Conservation (phyloP, 1,140 invertebrate genomes). For the Lucilia cuprina region DNA sequence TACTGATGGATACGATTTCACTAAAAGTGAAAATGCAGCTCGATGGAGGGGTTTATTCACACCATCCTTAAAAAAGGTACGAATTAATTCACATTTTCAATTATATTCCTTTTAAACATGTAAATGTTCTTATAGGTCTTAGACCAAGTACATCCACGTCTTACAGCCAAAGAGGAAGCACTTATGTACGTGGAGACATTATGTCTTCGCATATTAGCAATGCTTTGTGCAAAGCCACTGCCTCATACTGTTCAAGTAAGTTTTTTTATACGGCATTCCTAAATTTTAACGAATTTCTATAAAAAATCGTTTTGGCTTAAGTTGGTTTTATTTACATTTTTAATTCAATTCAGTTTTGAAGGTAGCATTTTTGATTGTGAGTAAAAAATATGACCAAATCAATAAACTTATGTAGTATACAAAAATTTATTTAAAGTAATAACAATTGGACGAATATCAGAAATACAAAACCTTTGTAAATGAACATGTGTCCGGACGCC, state of each 20-base stretch:
- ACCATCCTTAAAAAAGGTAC: slow-evolving; percentile 77
- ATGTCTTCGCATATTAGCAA: slow-evolving; percentile 85
- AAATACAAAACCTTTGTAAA: too few relatives aligned
- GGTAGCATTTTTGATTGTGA: too few relatives aligned
- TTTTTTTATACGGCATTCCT: neutral
- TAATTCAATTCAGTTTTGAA: too few relatives aligned
- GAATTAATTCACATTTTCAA: slow-evolving; percentile 11
- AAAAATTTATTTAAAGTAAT: too few relatives aligned
- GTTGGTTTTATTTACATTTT: too few relatives aligned
- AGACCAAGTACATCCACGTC: slow-evolving; percentile 87
- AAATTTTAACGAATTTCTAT: too few relatives aligned
- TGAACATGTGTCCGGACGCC: too few relatives aligned
- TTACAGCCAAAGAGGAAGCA: slow-evolving; percentile 88
- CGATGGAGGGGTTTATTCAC: slow-evolving; percentile 92
- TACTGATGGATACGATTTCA: slow-evolving; percentile 78
- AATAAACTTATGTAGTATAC: too few relatives aligned
- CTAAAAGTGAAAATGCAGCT: slow-evolving; percentile 82
- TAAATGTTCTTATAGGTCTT: slow-evolving; percentile 73
- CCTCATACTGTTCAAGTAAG: slow-evolving; percentile 75
- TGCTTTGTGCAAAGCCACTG: slow-evolving; percentile 85
- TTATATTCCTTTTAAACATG: neutral
- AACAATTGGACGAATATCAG: too few relatives aligned
- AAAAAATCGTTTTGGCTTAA: too few relatives aligned
- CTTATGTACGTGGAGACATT: slow-evolving; percentile 92
- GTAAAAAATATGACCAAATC: too few relatives aligned